Base-by-base conservation (phyloP, 1,140 invertebrate species). In the Phthorimaea operculella region DNA sequence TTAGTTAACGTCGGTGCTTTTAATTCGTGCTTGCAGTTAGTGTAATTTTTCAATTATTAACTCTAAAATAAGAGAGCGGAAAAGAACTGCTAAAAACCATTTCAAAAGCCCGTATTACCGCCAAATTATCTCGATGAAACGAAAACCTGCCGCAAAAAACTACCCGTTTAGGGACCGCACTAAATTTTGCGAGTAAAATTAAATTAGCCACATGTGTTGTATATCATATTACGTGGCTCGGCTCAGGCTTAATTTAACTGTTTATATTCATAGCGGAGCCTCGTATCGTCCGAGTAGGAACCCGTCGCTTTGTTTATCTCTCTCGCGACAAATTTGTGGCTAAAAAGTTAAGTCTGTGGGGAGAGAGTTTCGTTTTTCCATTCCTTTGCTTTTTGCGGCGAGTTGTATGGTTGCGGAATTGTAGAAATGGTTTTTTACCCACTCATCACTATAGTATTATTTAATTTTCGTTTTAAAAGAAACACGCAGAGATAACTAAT, bases 151-250 rank as follows among this genome's bases (percentile, higher is more conserved):
- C 10, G n/a, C 36, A 39, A 39, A 39, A 39, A 39, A 39, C 36
- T 39, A 39, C 36, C 36, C 36, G 36, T 39, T 39, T 39, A 39
- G 36, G 36, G 36, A 39, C 36, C 36, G 36, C 8, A 39, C 36
- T 39, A 39, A 39, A 39, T 39, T 39, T 39, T 12, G 36, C 8
- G 36, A 39, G 36, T 39, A 39, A 39, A 39, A 39, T 39, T 39
- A 39, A 39, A 39, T 39, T 39, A 39, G 36, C 36, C 36, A 39
- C 36, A 39, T 39, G 36, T 39, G 36, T 39, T 39, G 36, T 39
- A 39, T 39, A 39, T 39, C 36, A 39, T 39, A 39, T 39, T 39
- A 39, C 36, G 36, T 39, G 36, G 36, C 36, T 39, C 36, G 36
- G 8, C 36, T 39, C 21, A 28, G 36, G 10, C 36, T 39, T 39